Percentiles rank a stretch among this genome's conserved stretches.
These are phyloP conservation scores for Pomatostomus ruficeps DNA, from an alignment of 2,113 vertebrate species.

Conservation along the genomic window DNA sequence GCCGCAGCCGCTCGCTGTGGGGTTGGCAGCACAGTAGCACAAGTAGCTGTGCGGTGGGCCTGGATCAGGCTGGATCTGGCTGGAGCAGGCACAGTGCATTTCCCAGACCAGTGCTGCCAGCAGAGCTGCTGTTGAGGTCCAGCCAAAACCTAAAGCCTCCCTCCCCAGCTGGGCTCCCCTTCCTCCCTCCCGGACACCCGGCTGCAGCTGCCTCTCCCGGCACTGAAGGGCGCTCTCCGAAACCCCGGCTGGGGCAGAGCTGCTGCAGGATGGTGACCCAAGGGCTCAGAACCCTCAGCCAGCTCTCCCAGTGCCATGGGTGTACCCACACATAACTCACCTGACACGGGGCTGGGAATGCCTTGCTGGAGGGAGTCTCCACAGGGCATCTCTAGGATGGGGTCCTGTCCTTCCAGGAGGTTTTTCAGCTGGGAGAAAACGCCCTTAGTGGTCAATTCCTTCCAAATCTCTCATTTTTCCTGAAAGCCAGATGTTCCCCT, in stretches of 20 bases:
- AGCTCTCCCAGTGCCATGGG: neutral
- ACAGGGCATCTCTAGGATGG: neutral
- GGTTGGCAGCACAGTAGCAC: constrained; percentile 23
- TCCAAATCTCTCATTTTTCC: neutral
- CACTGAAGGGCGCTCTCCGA: neutral
- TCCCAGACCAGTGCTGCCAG: constrained; percentile 4
- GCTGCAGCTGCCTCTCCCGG: neutral
- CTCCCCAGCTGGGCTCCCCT: neutral
- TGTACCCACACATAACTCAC: neutral
- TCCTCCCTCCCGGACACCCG: neutral
- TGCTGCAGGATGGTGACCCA: neutral
- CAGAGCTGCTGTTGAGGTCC: neutral
- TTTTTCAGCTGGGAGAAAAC: neutral
- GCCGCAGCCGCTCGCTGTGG: neutral
- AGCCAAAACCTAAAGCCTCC: neutral
- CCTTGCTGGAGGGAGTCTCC: neutral
- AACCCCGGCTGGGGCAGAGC: neutral
- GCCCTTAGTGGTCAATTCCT: neutral
- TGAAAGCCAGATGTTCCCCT: neutral
- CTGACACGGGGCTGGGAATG: neutral
- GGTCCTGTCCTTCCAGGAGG: neutral
- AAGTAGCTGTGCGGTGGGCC: neutral
- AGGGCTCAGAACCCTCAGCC: neutral
- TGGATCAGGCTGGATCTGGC: neutral
- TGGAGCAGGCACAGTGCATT: neutral